These are phyloP conservation scores for Diadophis punctatus DNA, from an alignment of 2,113 vertebrate species.

Conservation along the genomic window DNA sequence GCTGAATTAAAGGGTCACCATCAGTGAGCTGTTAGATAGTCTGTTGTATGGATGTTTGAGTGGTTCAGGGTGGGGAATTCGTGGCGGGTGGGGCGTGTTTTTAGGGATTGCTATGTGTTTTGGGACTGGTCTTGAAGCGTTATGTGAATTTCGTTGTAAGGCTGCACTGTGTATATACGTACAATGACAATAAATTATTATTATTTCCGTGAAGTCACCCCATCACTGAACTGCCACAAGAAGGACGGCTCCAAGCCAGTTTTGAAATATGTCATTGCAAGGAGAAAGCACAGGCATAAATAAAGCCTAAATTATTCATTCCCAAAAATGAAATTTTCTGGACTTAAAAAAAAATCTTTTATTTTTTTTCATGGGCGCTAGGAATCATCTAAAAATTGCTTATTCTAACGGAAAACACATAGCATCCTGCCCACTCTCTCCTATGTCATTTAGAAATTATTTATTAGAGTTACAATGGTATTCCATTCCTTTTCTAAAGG, in stretches of 20 bases:
- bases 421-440: background rate
- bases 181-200: no score
- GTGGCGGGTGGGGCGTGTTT: no score
- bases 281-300: background rate
- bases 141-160: no score
- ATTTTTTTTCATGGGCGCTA: background rate
- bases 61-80: no score
- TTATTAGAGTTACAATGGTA: background rate
- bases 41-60: no score
- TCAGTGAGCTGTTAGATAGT: no score
- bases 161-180: no score
- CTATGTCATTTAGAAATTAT: background rate
- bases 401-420: background rate
- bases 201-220: background rate
- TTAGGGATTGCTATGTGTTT: no score
- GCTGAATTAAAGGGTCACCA: no score
- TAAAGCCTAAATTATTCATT: background rate
- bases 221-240: background rate
- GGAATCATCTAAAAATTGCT: background rate
- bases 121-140: no score
- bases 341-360: background rate
- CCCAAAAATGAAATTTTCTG: background rate
- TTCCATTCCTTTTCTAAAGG: background rate
- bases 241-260: background rate
- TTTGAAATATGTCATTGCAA: background rate